Percentiles rank a stretch among this genome's conserved stretches.
phyloP scores from a whole-genome alignment of 2,797 vertebrate species.

The Ispidina picta region DNA sequence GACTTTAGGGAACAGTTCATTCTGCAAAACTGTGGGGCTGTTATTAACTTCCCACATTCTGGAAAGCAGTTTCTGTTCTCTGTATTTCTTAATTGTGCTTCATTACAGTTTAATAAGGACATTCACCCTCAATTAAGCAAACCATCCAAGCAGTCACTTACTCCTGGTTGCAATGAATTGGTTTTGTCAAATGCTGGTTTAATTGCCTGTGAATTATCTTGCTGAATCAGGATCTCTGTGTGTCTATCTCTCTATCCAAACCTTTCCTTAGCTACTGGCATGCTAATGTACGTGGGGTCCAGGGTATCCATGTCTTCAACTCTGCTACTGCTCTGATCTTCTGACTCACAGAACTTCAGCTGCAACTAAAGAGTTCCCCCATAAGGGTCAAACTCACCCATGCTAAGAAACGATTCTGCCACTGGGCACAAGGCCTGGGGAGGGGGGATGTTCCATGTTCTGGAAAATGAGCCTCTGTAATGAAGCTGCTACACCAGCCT shows the following conservation, averaged over 20 bases:
- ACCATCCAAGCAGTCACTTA: conserved; percentile 38
- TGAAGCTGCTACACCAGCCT: neutral
- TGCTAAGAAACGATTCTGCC: neutral
- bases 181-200: conserved; percentile 9
- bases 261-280: neutral
- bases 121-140: conserved; percentile 64
- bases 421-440: neutral
- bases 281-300: neutral
- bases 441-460: neutral
- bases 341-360: rapidly evolving
- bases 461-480: neutral
- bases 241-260: neutral
- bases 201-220: conserved; percentile 16
- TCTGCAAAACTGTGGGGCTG: neutral
- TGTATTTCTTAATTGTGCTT: conserved; percentile 47
- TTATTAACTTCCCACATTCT: neutral
- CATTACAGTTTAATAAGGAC: conserved; percentile 57
- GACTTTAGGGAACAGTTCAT: neutral
- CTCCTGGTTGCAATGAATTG: neutral
- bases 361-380: neutral
- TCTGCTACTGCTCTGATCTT: neutral
- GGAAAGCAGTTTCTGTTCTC: conserved; percentile 9
- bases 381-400: neutral
- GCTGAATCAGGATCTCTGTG: conserved; percentile 32
- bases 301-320: neutral